Conservation (phyloP, 2,797 vertebrate genomes). For the Numenius phaeopus region DNA sequence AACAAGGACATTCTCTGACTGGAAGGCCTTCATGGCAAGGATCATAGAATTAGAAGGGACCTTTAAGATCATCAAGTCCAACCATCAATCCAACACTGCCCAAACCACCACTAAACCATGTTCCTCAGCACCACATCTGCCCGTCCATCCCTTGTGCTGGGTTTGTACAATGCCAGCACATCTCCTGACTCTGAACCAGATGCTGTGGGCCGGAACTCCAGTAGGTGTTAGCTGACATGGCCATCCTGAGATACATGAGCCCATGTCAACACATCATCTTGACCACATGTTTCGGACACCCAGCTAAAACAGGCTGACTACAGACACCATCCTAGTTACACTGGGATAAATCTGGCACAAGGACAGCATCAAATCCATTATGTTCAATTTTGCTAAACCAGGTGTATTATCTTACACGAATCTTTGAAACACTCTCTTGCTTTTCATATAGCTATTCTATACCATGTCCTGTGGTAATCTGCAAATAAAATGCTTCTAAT, state of each 20-base stretch:
- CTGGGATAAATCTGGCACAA: neutral
- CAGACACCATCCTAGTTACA: neutral
- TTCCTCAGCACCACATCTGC: neutral
- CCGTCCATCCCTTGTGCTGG: neutral
- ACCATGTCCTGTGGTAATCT: slow-evolving; percentile 67
- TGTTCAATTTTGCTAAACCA: neutral
- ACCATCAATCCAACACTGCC: neutral
- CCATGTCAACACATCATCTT: neutral
- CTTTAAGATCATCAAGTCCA: neutral
- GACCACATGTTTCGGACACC: neutral
- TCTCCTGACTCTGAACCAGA: too few relatives aligned
- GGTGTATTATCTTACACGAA: slow-evolving; percentile 44
- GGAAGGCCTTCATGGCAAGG: neutral
- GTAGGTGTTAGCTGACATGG: accelerated
- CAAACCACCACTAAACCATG: neutral
- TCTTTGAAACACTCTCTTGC: neutral
- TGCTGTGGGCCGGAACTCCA: neutral
- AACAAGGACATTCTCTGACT: neutral
- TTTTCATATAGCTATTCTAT: slow-evolving; percentile 61
- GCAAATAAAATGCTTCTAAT: slow-evolving; percentile 62
- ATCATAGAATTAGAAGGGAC: neutral
- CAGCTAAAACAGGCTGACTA: neutral
- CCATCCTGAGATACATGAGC: neutral
- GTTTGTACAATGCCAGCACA: neutral
- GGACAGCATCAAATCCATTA: neutral